Evolutionary conservation across 2,113 vertebrate genomes (phyloP).

Genomic region (Rousettus leschenaultii): DNA sequence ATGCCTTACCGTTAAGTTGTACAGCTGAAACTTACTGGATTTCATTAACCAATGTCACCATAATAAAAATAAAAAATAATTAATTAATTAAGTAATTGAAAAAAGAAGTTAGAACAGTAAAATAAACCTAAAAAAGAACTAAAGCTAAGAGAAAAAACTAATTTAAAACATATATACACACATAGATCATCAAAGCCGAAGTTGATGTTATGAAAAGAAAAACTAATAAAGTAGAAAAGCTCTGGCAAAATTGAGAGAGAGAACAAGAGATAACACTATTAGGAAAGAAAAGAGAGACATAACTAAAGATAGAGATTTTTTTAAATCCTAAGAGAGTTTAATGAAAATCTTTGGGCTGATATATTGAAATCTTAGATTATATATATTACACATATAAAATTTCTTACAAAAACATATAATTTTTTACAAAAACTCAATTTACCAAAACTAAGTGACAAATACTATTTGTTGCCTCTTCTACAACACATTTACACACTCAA

Average conservation of each 20-base stretch:
- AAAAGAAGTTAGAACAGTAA: neutral
- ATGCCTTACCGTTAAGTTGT: too few relatives aligned
- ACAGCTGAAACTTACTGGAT: too few relatives aligned
- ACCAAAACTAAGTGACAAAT: neutral
- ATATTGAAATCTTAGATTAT: neutral
- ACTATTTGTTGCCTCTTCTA: neutral
- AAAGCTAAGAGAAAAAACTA: neutral
- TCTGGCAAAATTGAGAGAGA: neutral
- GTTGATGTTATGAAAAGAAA: neutral
- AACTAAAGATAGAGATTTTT: neutral
- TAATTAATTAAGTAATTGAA: too few relatives aligned
- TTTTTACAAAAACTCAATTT: neutral
- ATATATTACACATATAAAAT: neutral
- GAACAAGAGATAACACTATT: neutral
- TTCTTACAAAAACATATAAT: neutral
- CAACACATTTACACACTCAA: neutral
- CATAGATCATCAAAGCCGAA: neutral
- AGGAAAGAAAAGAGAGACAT: neutral
- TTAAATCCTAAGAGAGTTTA: neutral
- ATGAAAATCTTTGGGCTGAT: neutral
- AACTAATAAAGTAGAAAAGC: neutral
- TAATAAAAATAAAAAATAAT: too few relatives aligned
- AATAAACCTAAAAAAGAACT: neutral
- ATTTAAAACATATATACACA: neutral
- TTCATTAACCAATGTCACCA: too few relatives aligned